Percentiles rank a stretch among this genome's conserved stretches.
Conservation (phyloP, 37 sponge, comb jelly and placozoan genomes). For the Petrosia ficiformis region DNA sequence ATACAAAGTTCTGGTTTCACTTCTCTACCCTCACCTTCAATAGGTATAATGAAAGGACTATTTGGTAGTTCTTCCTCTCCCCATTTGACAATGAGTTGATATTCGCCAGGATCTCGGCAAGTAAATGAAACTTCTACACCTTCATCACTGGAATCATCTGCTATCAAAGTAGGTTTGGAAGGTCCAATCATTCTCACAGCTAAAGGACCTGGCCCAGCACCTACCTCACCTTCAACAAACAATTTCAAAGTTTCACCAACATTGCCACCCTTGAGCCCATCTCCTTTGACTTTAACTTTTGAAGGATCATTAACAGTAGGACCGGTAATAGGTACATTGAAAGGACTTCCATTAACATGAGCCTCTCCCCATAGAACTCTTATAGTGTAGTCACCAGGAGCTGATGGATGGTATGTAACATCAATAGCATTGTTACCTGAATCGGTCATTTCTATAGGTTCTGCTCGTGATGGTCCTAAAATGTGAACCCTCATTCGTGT, state of each 20-base stretch:
- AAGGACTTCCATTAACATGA: constrained; percentile 84
- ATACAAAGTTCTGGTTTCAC: constrained; percentile 66
- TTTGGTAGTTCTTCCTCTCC: constrained; percentile 74
- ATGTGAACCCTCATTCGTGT: constrained; percentile 77
- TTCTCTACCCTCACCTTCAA: constrained; percentile 62
- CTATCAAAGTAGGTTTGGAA: constrained; percentile 77
- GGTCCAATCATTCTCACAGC: constrained; percentile 75
- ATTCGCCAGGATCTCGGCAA: constrained; percentile 83
- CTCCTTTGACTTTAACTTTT: constrained; percentile 58
- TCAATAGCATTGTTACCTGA: constrained; percentile 54
- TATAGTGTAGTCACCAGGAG: constrained; percentile 82
- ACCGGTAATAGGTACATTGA: constrained; percentile 74
- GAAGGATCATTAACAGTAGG: constrained; percentile 59
- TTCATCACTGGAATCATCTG: constrained; percentile 69
- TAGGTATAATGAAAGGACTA: constrained; percentile 56
- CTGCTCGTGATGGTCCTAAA: constrained; percentile 84
- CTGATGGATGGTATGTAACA: constrained; percentile 78
- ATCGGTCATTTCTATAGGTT: constrained; percentile 79
- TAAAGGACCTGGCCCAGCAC: constrained; percentile 86
- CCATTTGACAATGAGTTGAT: constrained; percentile 75
- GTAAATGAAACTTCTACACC: constrained; percentile 62
- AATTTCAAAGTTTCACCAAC: constrained; percentile 56
- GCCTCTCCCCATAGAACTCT: constrained; percentile 85
- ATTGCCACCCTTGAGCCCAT: constrained; percentile 65
- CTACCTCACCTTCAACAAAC: constrained; percentile 61